Evolutionary conservation across 2,797 vertebrate genomes (phyloP), one percentile per base, ranked within the genome.

Genomic region (Jordanella pulchra): DNA sequence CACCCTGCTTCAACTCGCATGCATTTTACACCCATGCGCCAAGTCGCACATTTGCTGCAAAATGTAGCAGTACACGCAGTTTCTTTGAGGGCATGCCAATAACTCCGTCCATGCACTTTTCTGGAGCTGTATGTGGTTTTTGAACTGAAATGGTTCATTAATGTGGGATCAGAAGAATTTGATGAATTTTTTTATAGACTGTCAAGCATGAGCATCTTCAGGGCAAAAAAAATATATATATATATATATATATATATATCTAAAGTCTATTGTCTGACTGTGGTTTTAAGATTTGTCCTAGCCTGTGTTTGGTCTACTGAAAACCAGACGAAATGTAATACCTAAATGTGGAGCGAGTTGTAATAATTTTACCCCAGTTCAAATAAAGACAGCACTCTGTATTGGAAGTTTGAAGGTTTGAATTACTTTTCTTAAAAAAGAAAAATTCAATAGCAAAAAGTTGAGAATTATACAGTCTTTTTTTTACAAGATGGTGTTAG

Each of bases 161-260:
- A 85, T 80, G 88, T 85, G 81, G 80, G 75, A 72, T 23, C 0
- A 10, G 1, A 75, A 71, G 78, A 86, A 87, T 89, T 83, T 74
- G 76, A 73, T 76, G 17, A 61, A 86, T 83, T 79, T 71, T 73
- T 67, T 75, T 6, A 35, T 76, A 78, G 39, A 48, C 54, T 10
- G 61, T 78, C 39, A 76, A 67, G 58, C 66, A 64, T 15, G 54
- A 84, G 76, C 55, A 65, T 89, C 72, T 68, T 58, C 4, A 1
- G 68, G 64, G 61, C 55, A 76, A 39, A 63, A 42, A 4, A 71
- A 69, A 47, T 69, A 68, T 77, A n/a, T n/a, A n/a, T n/a, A n/a
- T n/a, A n/a, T n/a, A 72, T 75, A 71, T 47, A n/a, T n/a, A n/a
- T n/a, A n/a, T n/a, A n/a, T n/a, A 72, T 75, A 71, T 47, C 27